Conservation (phyloP, 2,888 invertebrate species). For the Stenchaetothrips biformis region DNA sequence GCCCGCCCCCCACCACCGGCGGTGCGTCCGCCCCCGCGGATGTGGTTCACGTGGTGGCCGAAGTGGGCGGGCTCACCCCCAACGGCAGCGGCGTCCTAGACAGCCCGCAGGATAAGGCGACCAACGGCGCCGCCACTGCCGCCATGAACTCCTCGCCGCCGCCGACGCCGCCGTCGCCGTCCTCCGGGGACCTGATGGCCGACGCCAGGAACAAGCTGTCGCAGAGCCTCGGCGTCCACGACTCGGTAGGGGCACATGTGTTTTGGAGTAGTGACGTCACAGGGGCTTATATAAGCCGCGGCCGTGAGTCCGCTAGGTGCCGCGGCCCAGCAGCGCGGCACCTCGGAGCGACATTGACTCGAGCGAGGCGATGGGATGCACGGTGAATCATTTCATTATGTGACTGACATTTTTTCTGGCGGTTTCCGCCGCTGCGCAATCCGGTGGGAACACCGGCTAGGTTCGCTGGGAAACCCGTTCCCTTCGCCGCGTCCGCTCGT, state of each 20-base stretch:
- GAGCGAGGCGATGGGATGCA: too few relatives aligned
- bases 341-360: background rate
- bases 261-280: background rate
- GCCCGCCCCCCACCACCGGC: background rate
- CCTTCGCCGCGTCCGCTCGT: too few relatives aligned
- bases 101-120: background rate
- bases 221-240: constrained; percentile 12
- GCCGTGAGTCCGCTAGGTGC: background rate
- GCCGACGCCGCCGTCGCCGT: constrained; percentile 4
- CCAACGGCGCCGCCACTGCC: background rate
- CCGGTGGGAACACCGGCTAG: too few relatives aligned
- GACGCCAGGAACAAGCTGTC: constrained; percentile 19
- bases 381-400: too few relatives aligned
- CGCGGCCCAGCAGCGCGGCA: background rate
- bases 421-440: too few relatives aligned
- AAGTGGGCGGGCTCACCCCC: constrained; percentile 11
- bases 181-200: constrained; percentile 4
- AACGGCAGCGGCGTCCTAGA: background rate
- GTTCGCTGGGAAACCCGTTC: too few relatives aligned
- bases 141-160: background rate
- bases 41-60: constrained; percentile 10
- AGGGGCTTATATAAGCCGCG: background rate
- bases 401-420: too few relatives aligned
- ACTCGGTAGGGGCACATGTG: background rate
- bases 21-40: background rate